Base-by-base conservation (phyloP, 2,888 invertebrate genomes). In the Acanthopleura granulata region DNA sequence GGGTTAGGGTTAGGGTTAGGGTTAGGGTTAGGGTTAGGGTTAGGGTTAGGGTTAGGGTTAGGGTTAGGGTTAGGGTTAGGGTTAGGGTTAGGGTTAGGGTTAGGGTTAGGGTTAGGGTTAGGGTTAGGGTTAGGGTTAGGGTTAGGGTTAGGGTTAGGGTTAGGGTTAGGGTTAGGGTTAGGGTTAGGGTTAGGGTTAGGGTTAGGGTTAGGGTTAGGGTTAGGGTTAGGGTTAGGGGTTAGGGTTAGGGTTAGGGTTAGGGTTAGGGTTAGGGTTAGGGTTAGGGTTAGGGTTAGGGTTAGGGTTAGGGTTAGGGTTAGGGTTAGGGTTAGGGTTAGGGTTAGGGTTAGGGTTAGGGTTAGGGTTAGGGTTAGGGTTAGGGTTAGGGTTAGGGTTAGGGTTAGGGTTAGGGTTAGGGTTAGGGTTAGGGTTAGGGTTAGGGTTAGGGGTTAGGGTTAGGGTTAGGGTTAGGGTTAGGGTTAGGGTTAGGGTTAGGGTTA, bases 221-320 rank as follows among this genome's bases (percentile, higher is more conserved):
- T 77, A 75, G 79, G 79, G 76, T 79, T 73, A 75, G 80, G 78
- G 75, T 77, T 76, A 76, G 80, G 76, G 76, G 76, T 76, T 74
- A 76, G 78, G 77, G 76, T 75, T 72, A 76, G 77, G 77, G 75
- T 74, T 72, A 75, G 77, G 78, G 78, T 74, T 77, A 72, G 73
- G 77, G 78, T 73, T 77, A 72, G 74, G 77, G 78, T 75, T 77
- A 74, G 75, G 79, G 80, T 76, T 79, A 73, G 78, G 80, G 78
- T 77, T 77, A 69, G 72, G 76, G 72, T 72, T 77, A 70, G 73
- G 78, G 73, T 74, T 77, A 72, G 74, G 77, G 74, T 72, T 74
- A 74, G 74, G 76, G 78, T 76, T 76, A 72, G 74, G 72, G 73
- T 71, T 77, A 69, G 72, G 76, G 72, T 72, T 77, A 70, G 73